Evolutionary conservation across 2,113 vertebrate species (phyloP).

Genomic region (Vulpes vulpes): DNA sequence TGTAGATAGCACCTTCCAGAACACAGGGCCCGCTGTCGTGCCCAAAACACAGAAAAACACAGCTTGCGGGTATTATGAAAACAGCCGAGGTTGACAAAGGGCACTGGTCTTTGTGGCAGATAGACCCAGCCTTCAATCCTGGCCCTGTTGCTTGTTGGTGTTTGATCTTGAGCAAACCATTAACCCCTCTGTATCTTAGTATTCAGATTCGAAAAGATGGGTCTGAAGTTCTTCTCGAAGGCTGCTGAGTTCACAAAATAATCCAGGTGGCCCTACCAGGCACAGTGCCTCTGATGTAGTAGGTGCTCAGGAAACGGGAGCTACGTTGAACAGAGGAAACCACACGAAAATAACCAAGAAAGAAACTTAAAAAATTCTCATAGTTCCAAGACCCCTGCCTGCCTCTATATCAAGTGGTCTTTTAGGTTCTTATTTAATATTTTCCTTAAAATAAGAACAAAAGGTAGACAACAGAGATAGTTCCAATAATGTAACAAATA

Average conservation of each 20-base stretch:
- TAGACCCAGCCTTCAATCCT: background rate
- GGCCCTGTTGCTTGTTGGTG: background rate
- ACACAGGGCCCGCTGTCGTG: background rate
- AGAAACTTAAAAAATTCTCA: background rate
- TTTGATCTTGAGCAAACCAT: background rate
- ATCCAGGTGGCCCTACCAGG: no score
- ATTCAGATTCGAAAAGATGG: background rate
- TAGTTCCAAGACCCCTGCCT: background rate
- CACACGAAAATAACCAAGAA: background rate
- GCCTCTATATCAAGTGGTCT: background rate
- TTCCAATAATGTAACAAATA: background rate
- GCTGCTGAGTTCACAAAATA: background rate
- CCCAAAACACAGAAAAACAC: background rate
- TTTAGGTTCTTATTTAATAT: background rate
- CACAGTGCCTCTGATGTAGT: no score
- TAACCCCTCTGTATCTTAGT: background rate
- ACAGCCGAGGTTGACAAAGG: no score
- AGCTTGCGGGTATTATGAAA: no score
- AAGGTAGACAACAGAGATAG: background rate
- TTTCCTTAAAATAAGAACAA: slow-evolving; percentile 11
- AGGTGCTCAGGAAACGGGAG: background rate
- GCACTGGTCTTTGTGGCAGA: background rate
- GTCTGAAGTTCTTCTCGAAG: background rate
- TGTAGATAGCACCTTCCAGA: background rate
- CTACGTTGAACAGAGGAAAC: background rate